Evolutionary conservation across 2,888 invertebrate genomes (phyloP).

Genomic region (Anticlea derivata): DNA sequence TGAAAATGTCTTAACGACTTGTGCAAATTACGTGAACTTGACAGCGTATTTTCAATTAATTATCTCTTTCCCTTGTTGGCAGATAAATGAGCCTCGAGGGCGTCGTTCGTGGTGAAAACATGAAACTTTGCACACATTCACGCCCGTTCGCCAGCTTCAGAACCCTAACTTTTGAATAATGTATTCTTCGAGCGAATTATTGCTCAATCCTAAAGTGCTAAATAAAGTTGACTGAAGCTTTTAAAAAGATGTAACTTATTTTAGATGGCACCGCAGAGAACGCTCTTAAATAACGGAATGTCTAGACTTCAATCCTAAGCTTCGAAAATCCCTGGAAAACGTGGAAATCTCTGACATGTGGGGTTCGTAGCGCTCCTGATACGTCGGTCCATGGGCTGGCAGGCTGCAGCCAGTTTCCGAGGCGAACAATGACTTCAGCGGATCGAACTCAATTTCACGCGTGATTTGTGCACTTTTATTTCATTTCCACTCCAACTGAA

Average conservation of each 20-base stretch:
- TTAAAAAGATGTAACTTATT: conserved; percentile 39
- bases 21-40: conserved; percentile 53
- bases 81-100: conserved; percentile 71
- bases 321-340: conserved; percentile 16
- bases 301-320: conserved; percentile 15
- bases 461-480: conserved; percentile 79
- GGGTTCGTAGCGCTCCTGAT: conserved; percentile 37
- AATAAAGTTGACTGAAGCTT: conserved; percentile 43
- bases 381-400: conserved; percentile 37
- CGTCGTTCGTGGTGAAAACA: conserved; percentile 63
- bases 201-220: conserved; percentile 50
- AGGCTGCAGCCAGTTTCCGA: conserved; percentile 56
- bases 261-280: conserved; percentile 16
- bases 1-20: conserved; percentile 41
- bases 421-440: conserved; percentile 67
- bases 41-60: conserved; percentile 74
- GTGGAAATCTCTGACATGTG: conserved; percentile 21
- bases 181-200: conserved; percentile 63
- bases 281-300: conserved; percentile 7
- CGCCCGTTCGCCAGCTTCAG: conserved; percentile 52
- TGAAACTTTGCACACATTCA: conserved; percentile 66
- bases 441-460: conserved; percentile 81
- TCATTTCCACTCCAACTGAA: conserved; percentile 65
- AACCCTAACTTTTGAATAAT: conserved; percentile 66
- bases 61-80: conserved; percentile 63